A percentile compares a stretch with the other conserved stretches of the same genome.
These are phyloP conservation scores for Philypnodon macrostomus DNA, from an alignment of 2,797 vertebrate species.

Conservation along the genomic window DNA sequence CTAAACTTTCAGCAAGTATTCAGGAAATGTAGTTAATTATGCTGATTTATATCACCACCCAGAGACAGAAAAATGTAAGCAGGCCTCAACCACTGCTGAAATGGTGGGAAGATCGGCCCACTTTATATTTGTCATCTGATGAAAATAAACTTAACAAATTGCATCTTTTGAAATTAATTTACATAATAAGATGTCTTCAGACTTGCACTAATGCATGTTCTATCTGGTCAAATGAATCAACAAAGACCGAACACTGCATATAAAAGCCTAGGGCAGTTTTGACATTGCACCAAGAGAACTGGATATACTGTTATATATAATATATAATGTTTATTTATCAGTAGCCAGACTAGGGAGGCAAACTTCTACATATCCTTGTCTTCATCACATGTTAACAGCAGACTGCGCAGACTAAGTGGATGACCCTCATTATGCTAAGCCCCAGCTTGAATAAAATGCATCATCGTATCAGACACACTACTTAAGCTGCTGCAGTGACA, in stretches of 20 bases:
- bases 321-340: constrained; percentile 10
- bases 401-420: constrained; percentile 19
- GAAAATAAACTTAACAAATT: no score
- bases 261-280: not conserved
- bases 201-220: not conserved
- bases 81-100: no score
- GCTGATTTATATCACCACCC: constrained; percentile 12
- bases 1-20: no score
- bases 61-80: no score
- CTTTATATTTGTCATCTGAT: no score
- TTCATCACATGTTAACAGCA: constrained; percentile 35
- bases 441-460: constrained; percentile 30
- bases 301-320: constrained; percentile 5
- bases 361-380: constrained; percentile 26
- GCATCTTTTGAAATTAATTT: no score
- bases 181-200: not conserved
- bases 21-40: no score
- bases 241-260: not conserved
- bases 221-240: not conserved
- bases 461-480: constrained; percentile 27
- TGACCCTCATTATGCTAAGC: constrained; percentile 33
- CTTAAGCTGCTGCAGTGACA: constrained; percentile 11
- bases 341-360: constrained; percentile 14
- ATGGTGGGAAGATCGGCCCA: no score
- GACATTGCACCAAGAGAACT: constrained; percentile 8